Evolutionary conservation across 2,797 vertebrate species (phyloP), one percentile per base, ranked within the genome.

Genomic region (Anabas testudineus): DNA sequence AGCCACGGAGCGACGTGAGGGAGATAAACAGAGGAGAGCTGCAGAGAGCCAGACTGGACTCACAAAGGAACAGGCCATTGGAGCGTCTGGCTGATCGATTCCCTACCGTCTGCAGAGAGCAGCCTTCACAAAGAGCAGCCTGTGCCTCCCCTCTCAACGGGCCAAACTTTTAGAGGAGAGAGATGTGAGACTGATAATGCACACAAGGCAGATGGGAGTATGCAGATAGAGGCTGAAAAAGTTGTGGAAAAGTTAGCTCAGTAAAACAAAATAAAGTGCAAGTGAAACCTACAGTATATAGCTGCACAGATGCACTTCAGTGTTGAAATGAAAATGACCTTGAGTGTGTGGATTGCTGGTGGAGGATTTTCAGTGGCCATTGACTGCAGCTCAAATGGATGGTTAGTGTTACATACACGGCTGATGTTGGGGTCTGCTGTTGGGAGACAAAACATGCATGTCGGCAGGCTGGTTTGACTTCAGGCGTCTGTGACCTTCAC

Each of bases 401-500:
- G 85, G 87, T 81, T 87, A 82, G 72, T 63, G 67, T 87, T 83
- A 85, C 83, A 88, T 86, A 74, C 82, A 81, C 68, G 83, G 83
- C 73, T 78, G 58, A 15, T 75, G 59, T 71, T 79, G 67, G 75
- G 80, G 39, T 71, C 77, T 56, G 69, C 45, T 81, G 79, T 87
- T 85, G 66, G 81, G 84, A 91, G 85, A 83, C 79, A 71, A 88
- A 91, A 87, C 81, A 71, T 55, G 63, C 49, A 36, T 71, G 37
- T 52, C 37, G 15, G 71, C 67, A 16, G 68, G 67, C 69, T 51
- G 70, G 36, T 87, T 74, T 67, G 45, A 80, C 83, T 83, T 87
- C 82, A 84, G 89, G 85, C 73, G 37, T 71, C 78, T 77, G 87
- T 94, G 93, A 95, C 94, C 93, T 94, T 95, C 93, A 91, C 83